A percentile compares a stretch with the other conserved stretches of the same genome.
Evolutionary conservation across 2,113 vertebrate genomes (phyloP).

Genomic region (Origma solitaria): DNA sequence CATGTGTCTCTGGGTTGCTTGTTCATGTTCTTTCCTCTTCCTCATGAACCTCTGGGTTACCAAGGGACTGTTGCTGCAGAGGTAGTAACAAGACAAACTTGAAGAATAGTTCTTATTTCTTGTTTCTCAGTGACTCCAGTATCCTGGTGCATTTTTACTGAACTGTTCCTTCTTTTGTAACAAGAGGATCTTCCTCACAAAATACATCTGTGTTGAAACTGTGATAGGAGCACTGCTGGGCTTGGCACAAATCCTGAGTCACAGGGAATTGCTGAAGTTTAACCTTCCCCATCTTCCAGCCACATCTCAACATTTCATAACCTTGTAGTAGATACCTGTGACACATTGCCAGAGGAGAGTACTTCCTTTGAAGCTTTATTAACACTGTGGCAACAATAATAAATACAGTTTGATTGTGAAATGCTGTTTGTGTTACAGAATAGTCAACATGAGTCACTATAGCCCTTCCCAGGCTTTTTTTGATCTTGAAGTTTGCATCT

Average conservation of each 20-base stretch:
- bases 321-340: background rate
- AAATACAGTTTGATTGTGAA: background rate
- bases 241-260: background rate
- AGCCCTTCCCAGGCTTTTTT: background rate
- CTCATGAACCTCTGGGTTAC: background rate
- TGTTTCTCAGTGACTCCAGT: background rate
- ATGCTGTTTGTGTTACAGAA: background rate
- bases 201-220: background rate
- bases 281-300: background rate
- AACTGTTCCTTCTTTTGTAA: background rate
- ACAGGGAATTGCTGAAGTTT: background rate
- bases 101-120: background rate
- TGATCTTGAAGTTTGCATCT: background rate
- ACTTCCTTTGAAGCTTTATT: background rate
- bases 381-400: background rate
- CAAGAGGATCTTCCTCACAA: background rate
- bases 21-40: background rate
- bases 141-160: background rate
- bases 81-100: background rate
- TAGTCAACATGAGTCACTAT: background rate
- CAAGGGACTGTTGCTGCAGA: background rate
- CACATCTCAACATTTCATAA: background rate
- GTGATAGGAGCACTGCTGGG: background rate
- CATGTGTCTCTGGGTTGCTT: background rate
- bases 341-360: background rate